These are phyloP conservation scores for Troides helena DNA, from an alignment of 2,888 invertebrate genomes.

Conservation along the genomic window DNA sequence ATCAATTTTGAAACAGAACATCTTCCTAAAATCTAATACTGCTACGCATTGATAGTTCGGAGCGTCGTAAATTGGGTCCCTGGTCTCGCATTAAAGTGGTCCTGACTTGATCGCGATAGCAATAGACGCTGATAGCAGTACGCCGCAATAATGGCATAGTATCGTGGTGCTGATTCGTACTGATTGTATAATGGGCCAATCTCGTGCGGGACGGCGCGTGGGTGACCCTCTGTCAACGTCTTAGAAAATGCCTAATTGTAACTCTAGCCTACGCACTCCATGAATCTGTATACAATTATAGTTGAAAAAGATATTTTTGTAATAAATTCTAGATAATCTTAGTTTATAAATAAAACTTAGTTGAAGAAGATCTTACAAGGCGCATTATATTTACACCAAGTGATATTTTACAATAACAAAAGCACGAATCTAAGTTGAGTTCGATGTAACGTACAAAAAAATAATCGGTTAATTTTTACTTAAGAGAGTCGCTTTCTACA, in stretches of 20 bases:
- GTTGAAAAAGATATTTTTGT: background rate
- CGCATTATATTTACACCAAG: too few relatives aligned
- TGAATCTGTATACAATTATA: slow-evolving; percentile 11
- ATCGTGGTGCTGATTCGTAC: slow-evolving; percentile 68
- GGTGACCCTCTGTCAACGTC: slow-evolving; percentile 69
- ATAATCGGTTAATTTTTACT: too few relatives aligned
- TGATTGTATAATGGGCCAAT: slow-evolving; percentile 74
- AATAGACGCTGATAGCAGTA: slow-evolving; percentile 36
- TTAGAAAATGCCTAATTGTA: slow-evolving; percentile 53
- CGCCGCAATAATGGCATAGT: slow-evolving; percentile 42
- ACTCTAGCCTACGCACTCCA: slow-evolving; percentile 38
- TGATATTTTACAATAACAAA: too few relatives aligned
- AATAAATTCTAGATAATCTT: background rate
- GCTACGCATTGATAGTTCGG: slow-evolving; percentile 9
- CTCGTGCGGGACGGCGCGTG: slow-evolving; percentile 69
- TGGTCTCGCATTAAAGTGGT: slow-evolving; percentile 35
- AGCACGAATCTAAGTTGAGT: too few relatives aligned
- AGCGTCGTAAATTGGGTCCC: slow-evolving; percentile 32
- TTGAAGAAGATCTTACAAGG: too few relatives aligned
- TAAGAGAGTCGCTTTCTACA: too few relatives aligned
- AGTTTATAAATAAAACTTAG: too few relatives aligned
- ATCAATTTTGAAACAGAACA: background rate
- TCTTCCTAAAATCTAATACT: background rate
- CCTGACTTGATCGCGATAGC: slow-evolving; percentile 38
- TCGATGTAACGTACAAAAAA: too few relatives aligned